phyloP scores from a whole-genome alignment of 2,113 vertebrate species.

The Bettongia penicillata region DNA sequence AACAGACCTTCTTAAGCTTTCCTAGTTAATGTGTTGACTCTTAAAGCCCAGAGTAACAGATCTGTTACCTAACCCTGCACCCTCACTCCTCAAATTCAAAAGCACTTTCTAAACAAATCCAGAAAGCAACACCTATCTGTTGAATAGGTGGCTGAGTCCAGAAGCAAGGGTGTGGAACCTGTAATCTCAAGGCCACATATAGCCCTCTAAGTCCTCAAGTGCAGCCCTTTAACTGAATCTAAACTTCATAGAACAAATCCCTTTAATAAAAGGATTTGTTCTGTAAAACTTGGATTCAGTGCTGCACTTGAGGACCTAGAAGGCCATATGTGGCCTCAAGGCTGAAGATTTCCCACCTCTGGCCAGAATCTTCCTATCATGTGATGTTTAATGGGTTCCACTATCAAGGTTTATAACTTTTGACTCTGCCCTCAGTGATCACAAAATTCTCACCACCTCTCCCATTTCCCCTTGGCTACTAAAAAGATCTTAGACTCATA shows the following conservation, averaged over 20 bases:
- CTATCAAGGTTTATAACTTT: background rate
- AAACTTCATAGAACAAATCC: no score
- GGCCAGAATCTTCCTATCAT: background rate
- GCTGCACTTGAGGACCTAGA: no score
- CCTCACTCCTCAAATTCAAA: background rate
- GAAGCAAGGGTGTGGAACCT: no score
- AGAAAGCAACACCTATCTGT: background rate
- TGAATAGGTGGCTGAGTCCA: background rate
- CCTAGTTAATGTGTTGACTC: background rate
- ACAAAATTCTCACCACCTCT: background rate
- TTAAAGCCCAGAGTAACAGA: background rate
- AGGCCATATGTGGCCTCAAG: no score
- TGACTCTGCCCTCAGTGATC: background rate
- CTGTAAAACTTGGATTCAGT: no score
- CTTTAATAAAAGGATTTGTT: no score
- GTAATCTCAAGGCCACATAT: no score
- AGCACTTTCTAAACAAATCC: background rate
- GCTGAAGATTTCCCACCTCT: no score
- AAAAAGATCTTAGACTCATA: background rate
- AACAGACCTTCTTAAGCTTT: background rate
- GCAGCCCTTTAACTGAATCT: no score
- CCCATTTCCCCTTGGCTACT: background rate
- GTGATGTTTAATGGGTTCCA: background rate
- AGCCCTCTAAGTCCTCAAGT: no score
- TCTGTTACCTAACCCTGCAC: background rate